phyloP scores from a whole-genome alignment of 2,888 invertebrate genomes.

The Drosophila austrosaltans region DNA sequence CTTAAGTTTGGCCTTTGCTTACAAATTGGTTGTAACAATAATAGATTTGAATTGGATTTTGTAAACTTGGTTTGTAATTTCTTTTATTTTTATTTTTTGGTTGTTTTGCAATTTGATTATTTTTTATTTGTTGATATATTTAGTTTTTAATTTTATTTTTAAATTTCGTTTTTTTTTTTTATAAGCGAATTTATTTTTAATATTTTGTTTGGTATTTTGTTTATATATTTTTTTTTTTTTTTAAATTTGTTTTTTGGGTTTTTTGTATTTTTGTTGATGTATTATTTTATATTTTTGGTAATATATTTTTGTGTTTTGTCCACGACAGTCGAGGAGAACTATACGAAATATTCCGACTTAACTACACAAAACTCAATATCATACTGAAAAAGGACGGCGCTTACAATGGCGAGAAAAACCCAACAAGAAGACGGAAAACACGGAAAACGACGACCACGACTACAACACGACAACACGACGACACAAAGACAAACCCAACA shows the following conservation, averaged over 20 bases:
- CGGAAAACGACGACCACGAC: constrained; percentile 39
- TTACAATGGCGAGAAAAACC: constrained; percentile 75
- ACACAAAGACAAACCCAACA: constrained; percentile 52
- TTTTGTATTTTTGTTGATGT: neutral
- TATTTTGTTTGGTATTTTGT: constrained; percentile 40
- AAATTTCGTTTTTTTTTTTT: constrained; percentile 27
- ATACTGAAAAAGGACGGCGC: constrained; percentile 84
- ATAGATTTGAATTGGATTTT: constrained; percentile 63
- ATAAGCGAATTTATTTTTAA: constrained; percentile 62
- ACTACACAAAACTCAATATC: constrained; percentile 84
- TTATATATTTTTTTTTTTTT: constrained; percentile 29
- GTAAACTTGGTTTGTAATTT: constrained; percentile 49
- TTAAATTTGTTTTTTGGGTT: constrained; percentile 42
- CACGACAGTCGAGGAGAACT: constrained; percentile 80
- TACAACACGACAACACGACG: constrained; percentile 52
- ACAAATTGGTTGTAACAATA: constrained; percentile 69
- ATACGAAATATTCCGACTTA: constrained; percentile 84
- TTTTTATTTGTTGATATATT: constrained; percentile 54
- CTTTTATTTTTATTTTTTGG: constrained; percentile 41
- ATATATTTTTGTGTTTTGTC: constrained; percentile 68
- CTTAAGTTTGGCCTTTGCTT: constrained; percentile 48
- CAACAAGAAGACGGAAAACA: constrained; percentile 58
- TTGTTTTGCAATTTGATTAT: constrained; percentile 61
- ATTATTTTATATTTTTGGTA: constrained; percentile 9
- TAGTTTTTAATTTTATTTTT: constrained; percentile 42